phyloP scores from a whole-genome alignment of 2,888 invertebrate genomes.

The Pasiphila rectangulata region DNA sequence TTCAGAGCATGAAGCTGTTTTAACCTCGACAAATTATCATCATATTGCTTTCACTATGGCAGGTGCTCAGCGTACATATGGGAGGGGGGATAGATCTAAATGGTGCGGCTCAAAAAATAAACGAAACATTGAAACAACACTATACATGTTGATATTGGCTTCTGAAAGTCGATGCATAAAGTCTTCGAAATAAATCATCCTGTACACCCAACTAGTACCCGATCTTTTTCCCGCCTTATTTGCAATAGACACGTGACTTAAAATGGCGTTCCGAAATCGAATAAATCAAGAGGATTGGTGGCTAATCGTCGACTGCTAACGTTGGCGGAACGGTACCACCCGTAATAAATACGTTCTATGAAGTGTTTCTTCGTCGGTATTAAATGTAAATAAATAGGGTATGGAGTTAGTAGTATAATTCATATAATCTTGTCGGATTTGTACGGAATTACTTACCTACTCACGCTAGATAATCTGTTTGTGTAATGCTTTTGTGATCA shows the following conservation, averaged over 20 bases:
- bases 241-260: slow-evolving; percentile 63
- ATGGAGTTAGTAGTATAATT: slow-evolving; percentile 1
- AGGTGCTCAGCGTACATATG: too few relatives aligned
- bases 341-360: slow-evolving; percentile 10
- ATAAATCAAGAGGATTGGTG: slow-evolving; percentile 72
- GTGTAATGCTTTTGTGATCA: too few relatives aligned
- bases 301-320: slow-evolving; percentile 58
- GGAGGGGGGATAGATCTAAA: too few relatives aligned
- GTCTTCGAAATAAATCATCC: slow-evolving; percentile 34
- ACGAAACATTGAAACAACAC: too few relatives aligned
- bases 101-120: too few relatives aligned
- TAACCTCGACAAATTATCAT: too few relatives aligned
- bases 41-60: too few relatives aligned
- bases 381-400: slow-evolving; percentile 37
- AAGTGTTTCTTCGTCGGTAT: slow-evolving; percentile 11
- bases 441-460: not conserved
- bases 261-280: slow-evolving; percentile 71
- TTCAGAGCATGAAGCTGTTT: too few relatives aligned
- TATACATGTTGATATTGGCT: too few relatives aligned
- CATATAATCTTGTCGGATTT: not conserved
- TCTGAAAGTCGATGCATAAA: too few relatives aligned
- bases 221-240: slow-evolving; percentile 50
- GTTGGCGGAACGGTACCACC: slow-evolving; percentile 30
- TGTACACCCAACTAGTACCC: slow-evolving; percentile 40
- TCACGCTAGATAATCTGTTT: too few relatives aligned